These are phyloP conservation scores for Pipistrellus pipistrellus DNA, from an alignment of 2,797 vertebrate species.

Conservation along the genomic window DNA sequence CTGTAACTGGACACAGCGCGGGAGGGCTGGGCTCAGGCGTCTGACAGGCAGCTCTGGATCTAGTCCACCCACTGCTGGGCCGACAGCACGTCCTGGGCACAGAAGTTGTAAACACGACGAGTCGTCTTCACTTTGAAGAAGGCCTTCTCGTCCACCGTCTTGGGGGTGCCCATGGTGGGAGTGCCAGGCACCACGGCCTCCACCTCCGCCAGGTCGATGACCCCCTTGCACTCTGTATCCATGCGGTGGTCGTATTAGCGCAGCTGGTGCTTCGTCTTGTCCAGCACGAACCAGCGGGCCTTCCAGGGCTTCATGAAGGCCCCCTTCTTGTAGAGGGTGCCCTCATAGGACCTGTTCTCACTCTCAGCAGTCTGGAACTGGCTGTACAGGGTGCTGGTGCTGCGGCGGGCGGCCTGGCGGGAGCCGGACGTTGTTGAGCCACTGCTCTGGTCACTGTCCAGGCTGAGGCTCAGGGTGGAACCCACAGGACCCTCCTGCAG, in stretches of 20 bases:
- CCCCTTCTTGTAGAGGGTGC: conserved; percentile 95
- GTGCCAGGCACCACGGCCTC: conserved; percentile 93
- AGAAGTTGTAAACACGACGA: conserved; percentile 97
- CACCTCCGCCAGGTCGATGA: conserved; percentile 96
- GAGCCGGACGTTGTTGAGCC: conserved; percentile 92
- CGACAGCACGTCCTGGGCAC: conserved; percentile 94
- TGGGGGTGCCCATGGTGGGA: conserved; percentile 95
- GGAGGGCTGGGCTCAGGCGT: conserved; percentile 90
- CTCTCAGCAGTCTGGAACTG: conserved; percentile 98
- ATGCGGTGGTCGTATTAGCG: conserved; percentile 96
- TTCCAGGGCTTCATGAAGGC: conserved; percentile 99
- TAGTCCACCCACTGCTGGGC: conserved; percentile 98
- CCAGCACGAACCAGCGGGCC: conserved; percentile 97
- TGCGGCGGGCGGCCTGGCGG: conserved; percentile 89
- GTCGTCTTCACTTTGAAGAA: conserved; percentile 99
- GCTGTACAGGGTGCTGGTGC: conserved; percentile 96
- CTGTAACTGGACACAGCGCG: conserved; percentile 65
- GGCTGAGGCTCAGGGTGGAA: conserved; percentile 94
- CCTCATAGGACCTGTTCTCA: conserved; percentile 98
- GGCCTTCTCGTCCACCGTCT: conserved; percentile 96
- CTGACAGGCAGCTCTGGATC: conserved; percentile 97
- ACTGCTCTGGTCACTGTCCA: conserved; percentile 93
- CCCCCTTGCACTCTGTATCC: conserved; percentile 95
- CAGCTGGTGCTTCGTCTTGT: conserved; percentile 99
- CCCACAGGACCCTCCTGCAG: conserved; percentile 95